These are phyloP conservation scores for Anthophora plumipes DNA, from an alignment of 2,888 invertebrate genomes.

Conservation along the genomic window DNA sequence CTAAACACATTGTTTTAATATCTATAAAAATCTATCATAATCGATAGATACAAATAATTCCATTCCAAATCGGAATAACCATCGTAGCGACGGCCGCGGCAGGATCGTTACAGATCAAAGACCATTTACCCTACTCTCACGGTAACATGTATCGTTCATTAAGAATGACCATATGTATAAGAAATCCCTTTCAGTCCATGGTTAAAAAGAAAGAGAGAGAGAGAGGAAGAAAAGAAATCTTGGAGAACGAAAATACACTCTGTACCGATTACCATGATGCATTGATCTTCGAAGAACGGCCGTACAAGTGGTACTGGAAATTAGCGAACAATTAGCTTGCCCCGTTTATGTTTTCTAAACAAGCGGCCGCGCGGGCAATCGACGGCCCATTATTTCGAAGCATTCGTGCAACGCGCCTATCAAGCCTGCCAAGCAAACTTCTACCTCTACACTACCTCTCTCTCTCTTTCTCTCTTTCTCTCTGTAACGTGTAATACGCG, in stretches of 20 bases:
- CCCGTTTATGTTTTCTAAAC: constrained; percentile 81
- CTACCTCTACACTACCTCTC: constrained; percentile 31
- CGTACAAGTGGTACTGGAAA: constrained; percentile 78
- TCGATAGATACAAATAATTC: neutral
- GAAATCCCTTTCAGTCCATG: neutral
- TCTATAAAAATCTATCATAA: neutral
- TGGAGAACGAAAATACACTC: neutral
- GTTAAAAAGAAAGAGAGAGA: neutral
- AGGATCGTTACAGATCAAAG: constrained; percentile 29
- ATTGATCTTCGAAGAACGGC: constrained; percentile 28
- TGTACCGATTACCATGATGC: neutral
- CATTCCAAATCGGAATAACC: constrained; percentile 21
- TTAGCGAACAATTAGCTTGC: constrained; percentile 83
- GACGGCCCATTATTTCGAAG: constrained; percentile 79
- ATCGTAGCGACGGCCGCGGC: constrained; percentile 24
- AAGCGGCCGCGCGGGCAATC: constrained; percentile 67
- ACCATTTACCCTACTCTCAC: neutral
- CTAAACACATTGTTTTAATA: too few species aligned
- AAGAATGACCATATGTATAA: constrained; percentile 32
- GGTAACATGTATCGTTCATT: constrained; percentile 24
- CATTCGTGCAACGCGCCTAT: constrained; percentile 71
- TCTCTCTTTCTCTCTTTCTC: too few species aligned
- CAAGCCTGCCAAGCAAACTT: constrained; percentile 15
- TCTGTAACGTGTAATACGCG: constrained; percentile 16
- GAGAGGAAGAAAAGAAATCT: neutral